Base-by-base conservation (phyloP, 1,140 invertebrate species). In the Homalodisca vitripennis region DNA sequence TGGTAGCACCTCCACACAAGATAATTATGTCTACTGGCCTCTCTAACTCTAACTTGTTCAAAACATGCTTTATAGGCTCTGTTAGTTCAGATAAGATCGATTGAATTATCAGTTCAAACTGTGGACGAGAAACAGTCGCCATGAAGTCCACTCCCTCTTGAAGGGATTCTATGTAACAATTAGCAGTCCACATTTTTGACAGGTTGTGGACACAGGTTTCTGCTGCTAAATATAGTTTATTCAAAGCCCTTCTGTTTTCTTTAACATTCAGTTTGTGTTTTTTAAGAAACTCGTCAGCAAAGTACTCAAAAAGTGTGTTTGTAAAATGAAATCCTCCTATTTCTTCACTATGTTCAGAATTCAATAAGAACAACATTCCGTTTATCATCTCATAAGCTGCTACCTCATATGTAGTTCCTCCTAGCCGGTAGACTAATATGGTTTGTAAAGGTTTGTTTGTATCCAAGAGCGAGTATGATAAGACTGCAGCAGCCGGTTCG, bases 161-260 rank as follows among this genome's bases (percentile, higher is more conserved):
- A 31, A 63, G 60, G 3, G 60, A 63, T 63, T 63, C 60, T 12
- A 63, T 31, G 12, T 32, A 63, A 63, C 60, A 63, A 20, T 63
- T 32, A 10, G 30, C 60, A 12, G 29, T 31, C 6, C 17, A n/a
- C 24, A 63, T n/a, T 17, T 63, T 63, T 1, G 60, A 63, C 17
- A 63, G 20, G 24, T 20, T n/a, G 17, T 63, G 26, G n/a, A 63
- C 6, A 32, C 60, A 63, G 12, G 20, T 63, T n/a, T 31, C 17
- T 13, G 60, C 27, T 12, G 17, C 60, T 10, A 2, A 31, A 2
- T 63, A 32, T 1, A 63, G 60, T 63, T 63, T 63, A 2, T 17
- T 31, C 26, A 63, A 13, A 3, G 60, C 30, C 27, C 31, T 63
- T 31, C n/a, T 30, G n/a, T 22, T 63, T n/a, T 63, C 60, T 29